Percentiles rank a stretch among this genome's conserved stretches.
These are phyloP conservation scores for Phragmatobia fuliginosa DNA, from an alignment of 2,888 invertebrate species.

Conservation along the genomic window DNA sequence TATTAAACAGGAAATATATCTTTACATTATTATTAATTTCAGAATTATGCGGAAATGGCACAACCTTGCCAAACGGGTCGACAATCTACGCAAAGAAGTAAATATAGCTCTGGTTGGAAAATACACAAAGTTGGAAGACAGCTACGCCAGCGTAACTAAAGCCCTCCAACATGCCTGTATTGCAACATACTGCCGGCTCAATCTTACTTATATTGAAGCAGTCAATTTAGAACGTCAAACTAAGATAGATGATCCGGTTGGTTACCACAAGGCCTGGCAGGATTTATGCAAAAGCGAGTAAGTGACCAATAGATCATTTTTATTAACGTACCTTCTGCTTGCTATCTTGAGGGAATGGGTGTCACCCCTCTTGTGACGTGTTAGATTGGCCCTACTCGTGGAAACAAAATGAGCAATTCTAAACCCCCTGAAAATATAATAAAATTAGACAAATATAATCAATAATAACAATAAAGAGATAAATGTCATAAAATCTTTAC, in stretches of 20 bases:
- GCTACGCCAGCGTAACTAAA: constrained; percentile 98
- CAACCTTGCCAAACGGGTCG: constrained; percentile 94
- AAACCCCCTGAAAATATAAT: no score
- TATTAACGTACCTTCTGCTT: no score
- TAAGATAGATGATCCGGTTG: constrained; percentile 91
- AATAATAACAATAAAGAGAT: no score
- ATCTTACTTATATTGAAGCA: constrained; percentile 96
- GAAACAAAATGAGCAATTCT: no score
- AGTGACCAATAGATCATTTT: no score
- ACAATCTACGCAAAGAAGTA: constrained; percentile 93
- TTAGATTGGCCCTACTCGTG: no score
- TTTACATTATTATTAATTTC: constrained; percentile 23
- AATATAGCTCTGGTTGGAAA: constrained; percentile 98
- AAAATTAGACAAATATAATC: no score
- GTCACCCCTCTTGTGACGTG: no score
- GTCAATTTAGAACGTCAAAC: constrained; percentile 93
- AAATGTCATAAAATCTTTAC: no score
- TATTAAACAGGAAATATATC: not conserved
- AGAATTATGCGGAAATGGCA: constrained; percentile 96
- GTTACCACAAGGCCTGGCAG: constrained; percentile 97
- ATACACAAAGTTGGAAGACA: constrained; percentile 97
- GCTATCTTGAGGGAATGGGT: no score
- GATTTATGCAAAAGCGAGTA: constrained; percentile 94
- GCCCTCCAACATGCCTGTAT: constrained; percentile 97
- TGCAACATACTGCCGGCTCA: constrained; percentile 93